These are phyloP conservation scores for Rattus norvegicus DNA, from an alignment of 2,113 vertebrate genomes.

Conservation along the genomic window DNA sequence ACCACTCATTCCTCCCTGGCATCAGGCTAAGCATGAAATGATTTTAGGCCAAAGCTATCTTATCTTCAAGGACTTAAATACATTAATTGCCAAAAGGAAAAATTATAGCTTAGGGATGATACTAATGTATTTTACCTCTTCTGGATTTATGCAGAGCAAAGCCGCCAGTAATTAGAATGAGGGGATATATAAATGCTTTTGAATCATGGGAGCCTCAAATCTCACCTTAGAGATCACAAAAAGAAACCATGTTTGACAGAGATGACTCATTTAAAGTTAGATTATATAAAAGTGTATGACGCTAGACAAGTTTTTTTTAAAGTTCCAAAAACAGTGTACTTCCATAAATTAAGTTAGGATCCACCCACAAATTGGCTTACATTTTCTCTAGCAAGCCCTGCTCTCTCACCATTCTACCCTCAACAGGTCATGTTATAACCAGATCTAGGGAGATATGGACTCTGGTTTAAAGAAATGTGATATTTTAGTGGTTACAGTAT, in stretches of 20 bases:
- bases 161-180: slow-evolving; percentile 1
- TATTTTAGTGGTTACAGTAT: not conserved
- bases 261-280: slow-evolving; percentile 6
- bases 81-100: not conserved
- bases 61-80: slow-evolving; percentile 26
- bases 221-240: not conserved
- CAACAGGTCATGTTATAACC: not conserved
- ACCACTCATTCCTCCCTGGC: not conserved
- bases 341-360: not conserved
- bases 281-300: slow-evolving; percentile 7
- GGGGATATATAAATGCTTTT: not conserved
- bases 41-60: not conserved
- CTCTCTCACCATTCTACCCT: not conserved
- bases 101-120: not conserved
- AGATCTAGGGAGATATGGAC: not conserved
- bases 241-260: slow-evolving; percentile 19
- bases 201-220: slow-evolving; percentile 3
- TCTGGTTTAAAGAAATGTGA: not conserved
- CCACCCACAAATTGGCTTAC: not conserved
- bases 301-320: not conserved
- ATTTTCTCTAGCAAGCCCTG: not conserved
- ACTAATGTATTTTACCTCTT: not conserved
- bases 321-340: not conserved
- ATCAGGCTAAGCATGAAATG: not conserved
- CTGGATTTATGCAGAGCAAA: not conserved